A percentile compares a stretch with the other conserved stretches of the same genome.
Conservation (phyloP, 2,797 vertebrate species). For the Vipera ursinii region DNA sequence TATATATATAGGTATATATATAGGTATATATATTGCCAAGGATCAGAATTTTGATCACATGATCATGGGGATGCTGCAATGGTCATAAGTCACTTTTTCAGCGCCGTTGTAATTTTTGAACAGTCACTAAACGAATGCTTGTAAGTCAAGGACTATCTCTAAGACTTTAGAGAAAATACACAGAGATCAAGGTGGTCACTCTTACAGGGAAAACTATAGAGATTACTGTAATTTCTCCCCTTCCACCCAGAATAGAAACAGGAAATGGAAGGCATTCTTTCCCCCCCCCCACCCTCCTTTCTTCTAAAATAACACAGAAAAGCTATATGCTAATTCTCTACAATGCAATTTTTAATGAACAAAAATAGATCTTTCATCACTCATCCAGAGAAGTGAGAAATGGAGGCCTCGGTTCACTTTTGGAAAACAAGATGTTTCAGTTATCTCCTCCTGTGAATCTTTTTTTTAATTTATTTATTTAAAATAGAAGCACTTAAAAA, state of each 20-base stretch:
- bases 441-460: slow-evolving; percentile 32
- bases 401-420: slow-evolving; percentile 9
- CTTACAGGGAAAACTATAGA: not conserved
- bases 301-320: slow-evolving; percentile 9
- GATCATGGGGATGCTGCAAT: too few species aligned
- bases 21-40: too few species aligned
- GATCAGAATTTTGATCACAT: too few species aligned
- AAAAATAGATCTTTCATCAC: slow-evolving; percentile 39
- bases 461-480: not conserved
- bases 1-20: too few species aligned
- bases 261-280: not conserved
- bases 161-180: not conserved
- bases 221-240: not conserved
- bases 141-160: too few species aligned
- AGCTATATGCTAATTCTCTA: slow-evolving; percentile 21
- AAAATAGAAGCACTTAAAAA: slow-evolving; percentile 17
- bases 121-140: too few species aligned
- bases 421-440: slow-evolving; percentile 24
- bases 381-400: slow-evolving; percentile 11
- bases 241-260: not conserved
- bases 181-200: not conserved
- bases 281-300: too few species aligned
- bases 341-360: slow-evolving; percentile 31
- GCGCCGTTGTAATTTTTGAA: too few species aligned
- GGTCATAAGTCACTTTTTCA: too few species aligned